Evolutionary conservation across 2,113 vertebrate genomes (phyloP), one percentile per base, ranked within the genome.

Genomic region (Maccullochella peelii): DNA sequence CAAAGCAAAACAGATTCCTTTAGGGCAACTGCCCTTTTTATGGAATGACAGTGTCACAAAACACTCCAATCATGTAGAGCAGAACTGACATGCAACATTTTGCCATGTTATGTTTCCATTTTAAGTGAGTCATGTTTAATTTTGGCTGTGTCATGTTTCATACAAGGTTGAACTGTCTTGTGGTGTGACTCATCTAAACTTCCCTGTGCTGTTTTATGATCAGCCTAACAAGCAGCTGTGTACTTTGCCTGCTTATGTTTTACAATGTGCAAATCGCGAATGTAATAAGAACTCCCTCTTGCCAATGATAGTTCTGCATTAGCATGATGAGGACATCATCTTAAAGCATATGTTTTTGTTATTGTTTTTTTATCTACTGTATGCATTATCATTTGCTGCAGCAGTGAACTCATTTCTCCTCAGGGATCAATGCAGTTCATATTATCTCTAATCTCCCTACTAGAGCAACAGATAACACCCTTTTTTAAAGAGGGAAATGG

Each of bases 81-180:
- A 82, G 12, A 88, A 77, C n/a, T 85, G 89, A 80, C 81, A 78
- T 75, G 67, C 73, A 71, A 72, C 81, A 77, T 85, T 77, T 76
- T 77, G 67, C 33, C 38, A 67, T 54, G 42, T 79, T 69, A 21
- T n/a, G 52, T 66, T 87, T 82, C 67, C 40, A 68, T 66, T 88
- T 89, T 50, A 71, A 55, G 73, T 27, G 38, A 80, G 82, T 85
- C 73, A 82, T 42, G 52, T 87, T 85, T 86, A 38, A 77, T 88
- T 81, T 81, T 73, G 58, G 38, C 25, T 30, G 21, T 63, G 79
- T 77, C 73, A 65, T 27, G 30, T 70, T 84, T 62, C 18, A 40
- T 18, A 73, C 8, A 59, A 44, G 42, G 14, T 71, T 71, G 71
- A 76, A 80, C 71, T 71, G 70, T 84, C 77, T 30, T 52, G 20